Percentiles rank a stretch among this genome's conserved stretches.
These are phyloP conservation scores for Asteroscopus sphinx DNA, from an alignment of 2,888 invertebrate genomes.

Conservation along the genomic window DNA sequence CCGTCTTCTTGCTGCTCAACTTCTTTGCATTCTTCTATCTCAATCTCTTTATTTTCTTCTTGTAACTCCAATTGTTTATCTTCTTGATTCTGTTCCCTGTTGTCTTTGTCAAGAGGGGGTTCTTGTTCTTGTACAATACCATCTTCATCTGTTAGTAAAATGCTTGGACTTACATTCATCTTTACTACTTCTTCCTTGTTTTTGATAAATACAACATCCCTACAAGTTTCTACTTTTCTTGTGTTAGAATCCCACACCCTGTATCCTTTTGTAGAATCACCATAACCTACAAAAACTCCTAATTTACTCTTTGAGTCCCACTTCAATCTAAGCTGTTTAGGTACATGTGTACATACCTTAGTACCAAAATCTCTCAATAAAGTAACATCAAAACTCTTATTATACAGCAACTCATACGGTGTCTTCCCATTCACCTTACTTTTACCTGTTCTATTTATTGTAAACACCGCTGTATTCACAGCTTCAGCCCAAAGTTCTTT, in stretches of 20 bases:
- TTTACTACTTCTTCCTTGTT: neutral
- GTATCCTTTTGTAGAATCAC: no score
- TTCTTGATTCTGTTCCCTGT: neutral
- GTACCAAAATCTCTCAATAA: conserved; percentile 6
- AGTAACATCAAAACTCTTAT: conserved; percentile 8
- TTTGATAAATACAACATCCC: conserved; percentile 3
- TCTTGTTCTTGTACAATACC: conserved; percentile 1
- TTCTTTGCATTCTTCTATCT: no score
- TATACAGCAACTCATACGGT: no score
- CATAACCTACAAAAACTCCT: no score
- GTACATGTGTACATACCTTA: conserved; percentile 1
- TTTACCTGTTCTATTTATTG: no score
- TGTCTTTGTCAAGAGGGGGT: no score
- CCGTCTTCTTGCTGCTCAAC: no score
- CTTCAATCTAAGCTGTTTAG: conserved; percentile 2
- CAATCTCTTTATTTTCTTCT: no score
- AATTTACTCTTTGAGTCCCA: conserved; percentile 3
- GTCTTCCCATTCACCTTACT: no score
- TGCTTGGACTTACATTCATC: neutral
- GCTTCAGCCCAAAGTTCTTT: no score
- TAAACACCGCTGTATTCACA: no score
- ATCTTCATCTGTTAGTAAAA: neutral
- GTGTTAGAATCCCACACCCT: conserved; percentile 4
- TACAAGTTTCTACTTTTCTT: conserved; percentile 6
- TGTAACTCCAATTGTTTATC: no score